Evolutionary conservation across 2,888 invertebrate species (phyloP).

Genomic region (Platycheirus rosarum): DNA sequence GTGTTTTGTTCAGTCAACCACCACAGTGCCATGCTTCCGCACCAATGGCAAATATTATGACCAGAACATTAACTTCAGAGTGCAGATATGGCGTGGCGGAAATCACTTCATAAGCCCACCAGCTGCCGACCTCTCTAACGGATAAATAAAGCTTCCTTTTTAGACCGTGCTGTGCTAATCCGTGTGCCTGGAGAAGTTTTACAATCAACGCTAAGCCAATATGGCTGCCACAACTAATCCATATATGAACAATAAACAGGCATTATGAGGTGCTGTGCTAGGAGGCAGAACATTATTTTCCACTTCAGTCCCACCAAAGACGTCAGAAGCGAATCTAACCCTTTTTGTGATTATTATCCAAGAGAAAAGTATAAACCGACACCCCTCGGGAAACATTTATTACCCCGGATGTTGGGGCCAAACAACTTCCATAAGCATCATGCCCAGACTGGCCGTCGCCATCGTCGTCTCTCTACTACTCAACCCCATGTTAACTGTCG

Average conservation of each 20-base stretch:
- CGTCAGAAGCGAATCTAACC: slow-evolving; percentile 18
- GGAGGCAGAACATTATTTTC: slow-evolving; percentile 14
- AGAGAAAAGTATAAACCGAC: not conserved
- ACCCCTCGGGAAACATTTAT: slow-evolving; percentile 31
- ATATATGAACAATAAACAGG: slow-evolving; percentile 36
- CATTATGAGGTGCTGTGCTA: not conserved
- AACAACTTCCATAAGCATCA: slow-evolving; percentile 30
- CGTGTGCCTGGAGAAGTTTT: slow-evolving; percentile 26
- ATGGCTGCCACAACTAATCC: slow-evolving; percentile 47
- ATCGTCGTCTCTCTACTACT: not conserved
- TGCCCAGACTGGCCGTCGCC: slow-evolving; percentile 35
- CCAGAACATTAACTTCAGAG: slow-evolving; percentile 59
- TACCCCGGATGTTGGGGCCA: slow-evolving; percentile 25
- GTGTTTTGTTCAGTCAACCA: slow-evolving; percentile 37
- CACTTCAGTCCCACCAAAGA: not conserved
- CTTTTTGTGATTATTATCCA: not conserved
- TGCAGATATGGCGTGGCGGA: slow-evolving; percentile 22
- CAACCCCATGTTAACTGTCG: not conserved
- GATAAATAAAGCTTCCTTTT: slow-evolving; percentile 38
- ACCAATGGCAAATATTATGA: slow-evolving; percentile 52
- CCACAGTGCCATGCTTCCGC: slow-evolving; percentile 39
- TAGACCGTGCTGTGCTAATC: slow-evolving; percentile 47
- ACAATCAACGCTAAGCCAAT: slow-evolving; percentile 35
- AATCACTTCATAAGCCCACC: slow-evolving; percentile 41
- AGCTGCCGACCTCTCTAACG: slow-evolving; percentile 7